Percentiles rank a stretch among this genome's conserved stretches.
phyloP scores from a whole-genome alignment of 64 coral and sea anemone species.

The Pachyseris speciosa region DNA sequence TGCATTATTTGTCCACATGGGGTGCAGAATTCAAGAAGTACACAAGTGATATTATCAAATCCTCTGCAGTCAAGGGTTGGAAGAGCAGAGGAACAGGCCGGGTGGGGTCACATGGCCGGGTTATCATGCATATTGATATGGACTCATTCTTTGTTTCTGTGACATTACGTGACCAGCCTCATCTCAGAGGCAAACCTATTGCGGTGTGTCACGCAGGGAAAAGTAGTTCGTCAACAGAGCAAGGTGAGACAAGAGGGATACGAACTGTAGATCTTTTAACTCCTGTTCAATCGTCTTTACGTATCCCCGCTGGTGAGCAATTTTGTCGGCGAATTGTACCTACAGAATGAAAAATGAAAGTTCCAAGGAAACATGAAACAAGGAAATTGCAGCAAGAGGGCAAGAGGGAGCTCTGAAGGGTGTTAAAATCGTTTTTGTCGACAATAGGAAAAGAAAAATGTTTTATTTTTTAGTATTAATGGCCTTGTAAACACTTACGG shows the following conservation, averaged over 20 bases:
- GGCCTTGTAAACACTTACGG: too few relatives aligned
- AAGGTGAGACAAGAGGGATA: slow-evolving; percentile 41
- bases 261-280: too few relatives aligned
- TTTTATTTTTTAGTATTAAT: too few relatives aligned
- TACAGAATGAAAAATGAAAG: too few relatives aligned
- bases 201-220: slow-evolving; percentile 98
- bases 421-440: too few relatives aligned
- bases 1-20: slow-evolving; percentile 97
- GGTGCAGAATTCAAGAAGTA: slow-evolving; percentile 94
- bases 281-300: too few relatives aligned
- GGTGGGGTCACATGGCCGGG: slow-evolving; percentile 33
- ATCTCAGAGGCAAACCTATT: slow-evolving; percentile 88
- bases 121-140: slow-evolving; percentile 99
- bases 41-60: slow-evolving; percentile 81
- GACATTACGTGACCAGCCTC: slow-evolving; percentile 69
- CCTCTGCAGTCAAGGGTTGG: slow-evolving; percentile 28
- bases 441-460: too few relatives aligned
- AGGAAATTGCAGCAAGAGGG: too few relatives aligned
- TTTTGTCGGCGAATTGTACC: too few relatives aligned
- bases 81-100: neutral
- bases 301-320: too few relatives aligned
- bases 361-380: too few relatives aligned
- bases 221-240: neutral
- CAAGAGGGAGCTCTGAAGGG: too few relatives aligned
- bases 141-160: slow-evolving; percentile 99